phyloP scores from a whole-genome alignment of 2,888 invertebrate species.

The Dryococelus australis region DNA sequence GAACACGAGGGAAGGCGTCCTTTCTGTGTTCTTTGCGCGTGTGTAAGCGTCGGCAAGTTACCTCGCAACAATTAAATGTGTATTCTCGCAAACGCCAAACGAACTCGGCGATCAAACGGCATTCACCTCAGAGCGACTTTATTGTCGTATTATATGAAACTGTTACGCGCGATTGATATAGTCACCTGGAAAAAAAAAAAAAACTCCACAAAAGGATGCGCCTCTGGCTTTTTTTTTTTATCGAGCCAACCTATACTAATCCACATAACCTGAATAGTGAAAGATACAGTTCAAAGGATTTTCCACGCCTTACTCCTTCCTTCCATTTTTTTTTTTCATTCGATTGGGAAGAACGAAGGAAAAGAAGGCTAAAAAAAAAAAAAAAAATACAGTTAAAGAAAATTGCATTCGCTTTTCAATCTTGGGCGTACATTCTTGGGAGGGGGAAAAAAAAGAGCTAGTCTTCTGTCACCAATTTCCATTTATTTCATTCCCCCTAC shows the following conservation, averaged over 20 bases:
- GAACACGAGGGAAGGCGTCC: too few species aligned
- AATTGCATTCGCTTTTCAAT: conserved; percentile 16
- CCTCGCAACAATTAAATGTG: background rate
- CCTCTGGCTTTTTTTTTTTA: background rate
- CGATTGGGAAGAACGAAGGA: background rate
- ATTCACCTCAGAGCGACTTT: background rate
- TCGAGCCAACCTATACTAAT: background rate
- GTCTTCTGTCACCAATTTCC: conserved; percentile 16
- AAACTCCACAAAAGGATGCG: background rate
- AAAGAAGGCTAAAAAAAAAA: background rate
- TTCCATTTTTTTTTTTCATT: background rate
- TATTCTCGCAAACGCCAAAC: background rate
- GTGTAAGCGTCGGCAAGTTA: background rate
- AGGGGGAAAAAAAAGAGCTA: background rate
- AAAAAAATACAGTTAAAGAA: conserved; percentile 1
- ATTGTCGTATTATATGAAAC: background rate
- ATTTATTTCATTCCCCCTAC: background rate
- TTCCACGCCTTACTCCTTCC: background rate
- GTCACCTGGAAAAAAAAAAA: too few species aligned
- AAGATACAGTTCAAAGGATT: background rate
- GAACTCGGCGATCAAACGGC: background rate
- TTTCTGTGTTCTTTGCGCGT: background rate
- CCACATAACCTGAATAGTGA: background rate
- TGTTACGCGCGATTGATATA: background rate
- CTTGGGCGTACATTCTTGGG: background rate